These are phyloP conservation scores for Aethes cnicana DNA, from an alignment of 2,888 invertebrate genomes.

Conservation along the genomic window DNA sequence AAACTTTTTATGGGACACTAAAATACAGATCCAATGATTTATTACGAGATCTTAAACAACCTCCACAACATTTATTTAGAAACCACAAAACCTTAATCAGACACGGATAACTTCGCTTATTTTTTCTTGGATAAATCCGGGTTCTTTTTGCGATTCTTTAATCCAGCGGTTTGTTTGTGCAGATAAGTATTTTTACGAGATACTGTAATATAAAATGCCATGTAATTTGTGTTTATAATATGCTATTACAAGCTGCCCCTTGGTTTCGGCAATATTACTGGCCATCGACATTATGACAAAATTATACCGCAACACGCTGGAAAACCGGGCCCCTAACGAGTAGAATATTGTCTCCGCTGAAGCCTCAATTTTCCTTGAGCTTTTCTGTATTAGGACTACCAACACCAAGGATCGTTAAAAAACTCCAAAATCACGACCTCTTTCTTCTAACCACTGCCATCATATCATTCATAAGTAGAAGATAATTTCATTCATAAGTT, in stretches of 20 bases:
- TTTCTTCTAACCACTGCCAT: too few relatives aligned
- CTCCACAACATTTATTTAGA: constrained; percentile 16
- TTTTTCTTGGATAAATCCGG: too few relatives aligned
- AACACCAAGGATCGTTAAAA: too few relatives aligned
- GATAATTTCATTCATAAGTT: too few relatives aligned
- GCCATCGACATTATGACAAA: constrained; percentile 22
- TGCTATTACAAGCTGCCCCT: constrained; percentile 11
- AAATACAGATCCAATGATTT: constrained; percentile 20
- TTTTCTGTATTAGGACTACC: background rate
- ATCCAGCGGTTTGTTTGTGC: too few relatives aligned
- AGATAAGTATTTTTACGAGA: too few relatives aligned
- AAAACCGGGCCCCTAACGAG: constrained; percentile 3
- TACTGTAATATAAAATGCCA: too few relatives aligned
- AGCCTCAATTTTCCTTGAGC: constrained; percentile 10
- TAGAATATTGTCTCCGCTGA: constrained; percentile 19
- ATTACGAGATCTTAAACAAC: background rate
- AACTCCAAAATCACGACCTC: too few relatives aligned
- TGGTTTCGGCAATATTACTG: constrained; percentile 21
- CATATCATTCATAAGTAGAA: too few relatives aligned
- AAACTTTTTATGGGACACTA: constrained; percentile 24
- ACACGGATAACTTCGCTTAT: too few relatives aligned
- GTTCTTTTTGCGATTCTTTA: too few relatives aligned
- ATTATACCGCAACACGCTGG: constrained; percentile 23
- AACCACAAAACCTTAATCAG: too few relatives aligned
- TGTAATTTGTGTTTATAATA: constrained; percentile 18